phyloP scores from a whole-genome alignment of 2,113 vertebrate species.

The Leucopsar rothschildi region DNA sequence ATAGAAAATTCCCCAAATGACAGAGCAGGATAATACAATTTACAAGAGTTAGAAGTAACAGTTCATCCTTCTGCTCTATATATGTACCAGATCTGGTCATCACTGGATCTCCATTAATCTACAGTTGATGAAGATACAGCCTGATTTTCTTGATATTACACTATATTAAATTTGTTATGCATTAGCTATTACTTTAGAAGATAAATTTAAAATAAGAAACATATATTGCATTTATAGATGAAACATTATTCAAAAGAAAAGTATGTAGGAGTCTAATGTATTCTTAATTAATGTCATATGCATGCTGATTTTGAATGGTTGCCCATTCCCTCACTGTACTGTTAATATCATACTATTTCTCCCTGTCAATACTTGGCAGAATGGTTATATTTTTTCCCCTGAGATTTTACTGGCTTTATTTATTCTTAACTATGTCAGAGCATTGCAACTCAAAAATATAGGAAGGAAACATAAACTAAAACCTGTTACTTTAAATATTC shows the following conservation, averaged over 20 bases:
- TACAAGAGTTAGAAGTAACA: neutral
- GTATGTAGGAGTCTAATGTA: accelerated
- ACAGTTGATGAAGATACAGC: neutral
- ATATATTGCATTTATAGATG: neutral
- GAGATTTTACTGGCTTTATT: neutral
- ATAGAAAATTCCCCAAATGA: neutral
- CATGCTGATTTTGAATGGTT: neutral
- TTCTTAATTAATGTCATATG: neutral
- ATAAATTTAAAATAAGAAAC: neutral
- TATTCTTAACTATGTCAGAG: neutral
- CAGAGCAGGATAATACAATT: neutral
- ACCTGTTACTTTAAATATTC: neutral
- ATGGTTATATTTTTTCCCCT: neutral
- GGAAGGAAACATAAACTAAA: neutral
- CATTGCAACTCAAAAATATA: neutral
- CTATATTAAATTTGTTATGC: neutral
- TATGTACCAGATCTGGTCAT: neutral
- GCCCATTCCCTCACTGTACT: neutral
- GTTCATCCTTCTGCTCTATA: neutral
- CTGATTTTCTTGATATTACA: neutral
- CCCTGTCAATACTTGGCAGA: neutral
- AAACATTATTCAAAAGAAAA: neutral
- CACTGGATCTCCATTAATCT: neutral
- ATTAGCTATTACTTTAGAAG: neutral
- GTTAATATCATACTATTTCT: neutral